These are phyloP conservation scores for Epinephelus cyanopodus DNA, from an alignment of 2,113 vertebrate species.

Conservation along the genomic window DNA sequence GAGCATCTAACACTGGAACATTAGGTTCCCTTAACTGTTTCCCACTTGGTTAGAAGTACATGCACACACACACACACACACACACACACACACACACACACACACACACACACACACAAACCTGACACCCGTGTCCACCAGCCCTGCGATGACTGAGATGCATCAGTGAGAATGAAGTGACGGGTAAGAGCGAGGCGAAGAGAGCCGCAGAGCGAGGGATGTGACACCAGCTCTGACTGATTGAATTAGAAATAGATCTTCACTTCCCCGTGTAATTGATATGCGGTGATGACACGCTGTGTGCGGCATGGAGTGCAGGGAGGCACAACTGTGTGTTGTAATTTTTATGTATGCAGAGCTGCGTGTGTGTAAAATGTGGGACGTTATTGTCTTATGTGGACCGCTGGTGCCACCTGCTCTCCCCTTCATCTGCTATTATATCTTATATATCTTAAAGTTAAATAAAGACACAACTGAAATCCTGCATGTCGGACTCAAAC, in stretches of 20 bases:
- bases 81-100: constrained; percentile 17
- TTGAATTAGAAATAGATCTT: constrained; percentile 80
- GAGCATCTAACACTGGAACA: too few relatives aligned
- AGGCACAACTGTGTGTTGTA: constrained; percentile 44
- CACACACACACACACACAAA: constrained; percentile 31
- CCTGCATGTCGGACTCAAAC: too few relatives aligned
- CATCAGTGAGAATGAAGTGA: constrained; percentile 50
- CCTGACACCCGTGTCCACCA: constrained; percentile 36
- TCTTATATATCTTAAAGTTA: not conserved
- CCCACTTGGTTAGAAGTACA: not conserved
- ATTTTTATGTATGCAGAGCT: constrained; percentile 7
- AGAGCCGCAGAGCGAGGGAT: constrained; percentile 53
- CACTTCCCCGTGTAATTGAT: constrained; percentile 78
- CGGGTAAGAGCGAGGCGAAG: constrained; percentile 2
- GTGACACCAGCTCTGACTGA: constrained; percentile 73
- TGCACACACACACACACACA: constrained; percentile 17
- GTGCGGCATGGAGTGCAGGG: constrained; percentile 40
- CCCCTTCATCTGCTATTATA: not conserved
- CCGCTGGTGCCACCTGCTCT: constrained; percentile 24
- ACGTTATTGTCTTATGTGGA: constrained; percentile 11
- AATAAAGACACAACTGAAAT: too few relatives aligned
- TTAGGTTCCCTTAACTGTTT: not conserved
- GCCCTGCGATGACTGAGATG: constrained; percentile 16
- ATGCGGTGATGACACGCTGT: constrained; percentile 67
- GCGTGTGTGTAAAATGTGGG: constrained; percentile 6